Percentiles rank a stretch among this genome's conserved stretches.
Evolutionary conservation across 2,113 vertebrate species (phyloP).

Genomic region (Peromyscus polionotus): DNA sequence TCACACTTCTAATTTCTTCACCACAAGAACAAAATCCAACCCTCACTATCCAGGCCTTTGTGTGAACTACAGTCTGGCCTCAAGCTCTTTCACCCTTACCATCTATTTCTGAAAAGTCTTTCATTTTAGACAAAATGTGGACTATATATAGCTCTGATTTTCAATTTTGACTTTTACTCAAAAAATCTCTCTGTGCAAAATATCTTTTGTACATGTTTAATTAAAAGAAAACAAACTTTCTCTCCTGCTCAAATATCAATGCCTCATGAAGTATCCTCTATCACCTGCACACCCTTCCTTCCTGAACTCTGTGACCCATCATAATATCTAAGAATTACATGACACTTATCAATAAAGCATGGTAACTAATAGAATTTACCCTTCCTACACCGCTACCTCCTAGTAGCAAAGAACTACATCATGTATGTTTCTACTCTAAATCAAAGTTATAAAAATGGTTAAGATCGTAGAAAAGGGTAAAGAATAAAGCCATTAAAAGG

Average conservation of each 20-base stretch:
- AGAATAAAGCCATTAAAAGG: not conserved
- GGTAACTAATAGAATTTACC: not conserved
- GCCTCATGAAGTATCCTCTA: not conserved
- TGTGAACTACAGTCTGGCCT: not conserved
- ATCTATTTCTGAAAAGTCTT: not conserved
- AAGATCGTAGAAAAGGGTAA: not conserved
- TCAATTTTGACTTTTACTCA: not conserved
- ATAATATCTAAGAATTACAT: not conserved
- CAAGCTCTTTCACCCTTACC: not conserved
- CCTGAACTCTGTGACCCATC: not conserved
- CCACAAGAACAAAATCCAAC: slow-evolving; percentile 21
- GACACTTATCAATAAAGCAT: not conserved
- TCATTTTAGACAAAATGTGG: not conserved
- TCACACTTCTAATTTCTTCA: not conserved
- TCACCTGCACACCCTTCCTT: slow-evolving; percentile 4
- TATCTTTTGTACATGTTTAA: slow-evolving; percentile 14
- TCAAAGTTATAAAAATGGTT: slow-evolving; percentile 11
- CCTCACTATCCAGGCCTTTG: not conserved
- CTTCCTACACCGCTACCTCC: not conserved
- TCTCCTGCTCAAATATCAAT: not conserved
- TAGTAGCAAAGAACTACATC: not conserved
- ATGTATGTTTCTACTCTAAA: slow-evolving; percentile 13
- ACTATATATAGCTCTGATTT: not conserved
- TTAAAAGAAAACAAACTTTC: not conserved
- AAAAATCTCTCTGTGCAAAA: not conserved